These are phyloP conservation scores for Myotis brandtii DNA, from an alignment of 2,113 vertebrate species.

Conservation along the genomic window DNA sequence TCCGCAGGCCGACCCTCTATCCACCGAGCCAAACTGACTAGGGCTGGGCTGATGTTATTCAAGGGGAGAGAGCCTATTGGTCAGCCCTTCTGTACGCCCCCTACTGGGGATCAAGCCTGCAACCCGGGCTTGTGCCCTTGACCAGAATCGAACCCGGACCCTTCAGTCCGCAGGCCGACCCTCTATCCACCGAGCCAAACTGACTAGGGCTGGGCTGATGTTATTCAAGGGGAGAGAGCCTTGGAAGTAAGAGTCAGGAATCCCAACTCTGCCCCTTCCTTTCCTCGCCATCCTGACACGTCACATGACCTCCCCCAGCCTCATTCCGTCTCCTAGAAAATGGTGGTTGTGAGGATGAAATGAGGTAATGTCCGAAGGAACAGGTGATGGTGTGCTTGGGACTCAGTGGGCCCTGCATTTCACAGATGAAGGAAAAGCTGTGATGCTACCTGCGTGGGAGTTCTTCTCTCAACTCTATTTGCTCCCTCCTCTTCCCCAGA, in stretches of 20 bases:
- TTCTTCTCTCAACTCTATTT: no score
- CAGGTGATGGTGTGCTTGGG: not conserved
- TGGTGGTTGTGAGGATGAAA: not conserved
- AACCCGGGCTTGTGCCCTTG: no score
- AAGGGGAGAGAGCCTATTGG: not conserved
- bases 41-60: not conserved
- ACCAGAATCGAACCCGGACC: no score
- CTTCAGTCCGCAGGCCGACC: no score
- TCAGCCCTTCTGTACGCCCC: no score
- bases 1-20: no score
- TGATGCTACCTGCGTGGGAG: fast-evolving
- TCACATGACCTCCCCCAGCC: not conserved
- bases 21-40: no score
- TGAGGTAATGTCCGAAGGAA: not conserved
- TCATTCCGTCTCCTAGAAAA: not conserved
- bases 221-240: not conserved
- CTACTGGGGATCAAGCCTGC: no score
- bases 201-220: not conserved
- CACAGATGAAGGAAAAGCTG: not conserved
- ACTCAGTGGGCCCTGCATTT: not conserved
- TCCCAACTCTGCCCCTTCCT: not conserved
- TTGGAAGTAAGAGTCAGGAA: not conserved
- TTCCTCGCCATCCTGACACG: not conserved
- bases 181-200: no score
- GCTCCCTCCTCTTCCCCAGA: not conserved